These are phyloP conservation scores for Tichodroma muraria DNA, from an alignment of 2,113 vertebrate species.

Conservation along the genomic window DNA sequence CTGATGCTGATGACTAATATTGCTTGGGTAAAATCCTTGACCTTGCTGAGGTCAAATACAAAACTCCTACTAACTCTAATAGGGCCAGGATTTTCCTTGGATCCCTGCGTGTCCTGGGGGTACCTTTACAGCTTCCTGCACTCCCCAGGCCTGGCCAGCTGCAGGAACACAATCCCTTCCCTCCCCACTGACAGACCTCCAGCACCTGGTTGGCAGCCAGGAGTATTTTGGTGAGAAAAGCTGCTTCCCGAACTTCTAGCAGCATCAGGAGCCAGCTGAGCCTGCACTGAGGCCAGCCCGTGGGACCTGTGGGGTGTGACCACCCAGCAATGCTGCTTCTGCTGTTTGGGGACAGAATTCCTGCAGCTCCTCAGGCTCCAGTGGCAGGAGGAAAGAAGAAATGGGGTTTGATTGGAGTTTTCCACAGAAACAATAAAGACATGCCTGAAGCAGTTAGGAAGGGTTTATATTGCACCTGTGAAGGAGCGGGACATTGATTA, in stretches of 20 bases:
- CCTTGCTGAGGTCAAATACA: neutral
- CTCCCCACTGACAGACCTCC: neutral
- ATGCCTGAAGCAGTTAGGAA: neutral
- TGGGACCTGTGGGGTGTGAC: neutral
- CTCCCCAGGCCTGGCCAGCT: neutral
- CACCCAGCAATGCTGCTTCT: fast-evolving
- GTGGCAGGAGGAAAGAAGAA: neutral
- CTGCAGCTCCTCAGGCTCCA: neutral
- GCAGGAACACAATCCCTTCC: neutral
- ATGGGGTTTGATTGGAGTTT: neutral
- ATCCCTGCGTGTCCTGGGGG: fast-evolving
- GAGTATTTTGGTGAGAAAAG: neutral
- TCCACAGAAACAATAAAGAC: neutral
- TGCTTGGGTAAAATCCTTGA: neutral
- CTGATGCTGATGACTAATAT: neutral
- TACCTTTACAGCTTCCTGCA: neutral
- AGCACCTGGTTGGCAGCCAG: neutral
- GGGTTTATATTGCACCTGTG: neutral
- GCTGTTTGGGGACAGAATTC: neutral
- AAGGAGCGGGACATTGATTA: neutral
- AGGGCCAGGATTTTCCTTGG: neutral
- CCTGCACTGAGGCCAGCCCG: fast-evolving
- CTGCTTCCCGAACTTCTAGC: neutral
- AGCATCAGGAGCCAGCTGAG: fast-evolving
- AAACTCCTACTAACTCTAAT: neutral